Conservation (phyloP, 2,113 vertebrate species). For the Falco punctatus region DNA sequence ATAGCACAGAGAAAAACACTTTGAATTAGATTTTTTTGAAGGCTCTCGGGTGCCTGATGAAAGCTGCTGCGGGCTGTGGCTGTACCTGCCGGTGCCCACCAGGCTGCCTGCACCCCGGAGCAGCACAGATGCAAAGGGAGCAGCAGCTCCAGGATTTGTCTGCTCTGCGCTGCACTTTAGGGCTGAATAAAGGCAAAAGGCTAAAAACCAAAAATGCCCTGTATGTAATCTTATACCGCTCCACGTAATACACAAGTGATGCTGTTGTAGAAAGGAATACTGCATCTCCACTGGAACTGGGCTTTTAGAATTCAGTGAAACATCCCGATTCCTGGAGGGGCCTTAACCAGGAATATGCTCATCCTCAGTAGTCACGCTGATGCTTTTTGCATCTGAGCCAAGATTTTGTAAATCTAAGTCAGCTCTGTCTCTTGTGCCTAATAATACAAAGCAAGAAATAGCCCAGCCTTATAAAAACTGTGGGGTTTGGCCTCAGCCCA, state of each 20-base stretch:
- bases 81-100: not conserved
- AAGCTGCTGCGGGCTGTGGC: fast-evolving
- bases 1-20: not conserved
- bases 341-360: not conserved
- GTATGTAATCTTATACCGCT: not conserved
- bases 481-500: constrained; percentile 6
- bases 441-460: constrained; percentile 50
- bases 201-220: not conserved
- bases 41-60: not conserved
- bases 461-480: constrained; percentile 31
- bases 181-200: not conserved
- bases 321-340: not conserved
- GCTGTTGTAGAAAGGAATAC: not conserved
- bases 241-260: not conserved
- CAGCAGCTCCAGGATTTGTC: not conserved
- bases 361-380: not conserved
- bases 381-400: not conserved
- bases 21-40: not conserved
- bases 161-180: not conserved
- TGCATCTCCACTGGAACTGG: not conserved
- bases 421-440: constrained; percentile 40
- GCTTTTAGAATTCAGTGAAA: not conserved
- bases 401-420: constrained; percentile 29
- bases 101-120: not conserved
- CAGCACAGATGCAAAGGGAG: not conserved